Conservation (phyloP, 92 coral and sea anemone genomes). For the Phenganax subtilis region DNA sequence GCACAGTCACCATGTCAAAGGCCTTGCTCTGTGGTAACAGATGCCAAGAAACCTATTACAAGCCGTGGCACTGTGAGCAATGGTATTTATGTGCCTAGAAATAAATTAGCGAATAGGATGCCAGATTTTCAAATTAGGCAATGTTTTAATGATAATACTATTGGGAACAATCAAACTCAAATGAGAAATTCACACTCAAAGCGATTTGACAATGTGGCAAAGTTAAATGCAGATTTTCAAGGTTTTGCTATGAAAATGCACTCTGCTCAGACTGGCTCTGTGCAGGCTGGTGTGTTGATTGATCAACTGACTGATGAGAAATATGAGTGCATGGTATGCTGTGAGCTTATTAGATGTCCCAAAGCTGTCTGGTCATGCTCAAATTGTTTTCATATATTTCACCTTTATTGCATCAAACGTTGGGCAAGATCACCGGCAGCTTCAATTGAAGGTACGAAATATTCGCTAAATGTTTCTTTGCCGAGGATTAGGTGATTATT, state of each 20-base stretch:
- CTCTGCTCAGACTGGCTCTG: conserved; percentile 41
- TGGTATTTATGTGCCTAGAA: conserved; percentile 29
- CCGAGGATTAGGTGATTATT: too few species aligned
- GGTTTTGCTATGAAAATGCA: background rate
- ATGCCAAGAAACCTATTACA: background rate
- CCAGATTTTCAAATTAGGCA: conserved; percentile 8
- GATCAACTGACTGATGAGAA: conserved; percentile 82
- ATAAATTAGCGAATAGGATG: background rate
- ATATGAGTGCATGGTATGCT: conserved; percentile 98
- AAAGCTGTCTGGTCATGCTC: conserved; percentile 86
- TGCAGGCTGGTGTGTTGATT: conserved; percentile 74
- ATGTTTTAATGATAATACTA: background rate
- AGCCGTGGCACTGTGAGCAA: conserved; percentile 27
- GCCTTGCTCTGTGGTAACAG: background rate
- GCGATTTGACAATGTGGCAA: background rate
- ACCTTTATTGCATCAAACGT: conserved; percentile 73
- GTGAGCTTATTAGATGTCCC: conserved; percentile 68
- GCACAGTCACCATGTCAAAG: background rate
- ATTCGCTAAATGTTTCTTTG: too few species aligned
- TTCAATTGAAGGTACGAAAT: conserved; percentile 57
- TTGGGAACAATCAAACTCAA: background rate
- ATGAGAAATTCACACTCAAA: background rate
- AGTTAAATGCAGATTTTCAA: conserved; percentile 7
- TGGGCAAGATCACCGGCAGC: conserved; percentile 94
- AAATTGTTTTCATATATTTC: conserved; percentile 86